Evolutionary conservation across 30 jellyfish, hydroid and myxozoan genomes (phyloP).

Genomic region (Phacellophora camtschatica): DNA sequence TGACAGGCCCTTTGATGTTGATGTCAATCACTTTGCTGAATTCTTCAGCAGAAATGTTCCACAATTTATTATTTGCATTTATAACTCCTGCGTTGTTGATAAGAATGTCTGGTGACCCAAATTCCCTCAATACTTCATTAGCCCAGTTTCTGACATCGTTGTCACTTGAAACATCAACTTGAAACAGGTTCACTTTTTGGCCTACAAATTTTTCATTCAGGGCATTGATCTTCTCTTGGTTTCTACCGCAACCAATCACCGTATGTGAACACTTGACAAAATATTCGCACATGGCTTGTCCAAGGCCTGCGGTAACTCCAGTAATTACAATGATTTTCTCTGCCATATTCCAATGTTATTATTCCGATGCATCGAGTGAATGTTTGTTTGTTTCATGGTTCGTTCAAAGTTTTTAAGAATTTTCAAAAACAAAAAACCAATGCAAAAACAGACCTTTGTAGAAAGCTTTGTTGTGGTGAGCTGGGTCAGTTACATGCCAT

Average conservation of each 20-base stretch:
- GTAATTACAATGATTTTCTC: constrained; percentile 44
- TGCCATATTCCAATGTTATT: not conserved
- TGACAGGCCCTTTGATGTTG: constrained; percentile 66
- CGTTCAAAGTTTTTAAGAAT: too few species aligned
- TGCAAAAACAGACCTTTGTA: too few species aligned
- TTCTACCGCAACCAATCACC: constrained; percentile 86
- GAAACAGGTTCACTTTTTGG: constrained; percentile 5
- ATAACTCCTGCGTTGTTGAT: constrained; percentile 70
- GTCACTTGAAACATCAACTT: constrained; percentile 54
- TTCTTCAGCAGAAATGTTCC: constrained; percentile 62
- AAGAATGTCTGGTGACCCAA: constrained; percentile 68
- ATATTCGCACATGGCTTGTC: constrained; percentile 64
- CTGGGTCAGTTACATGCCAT: too few species aligned
- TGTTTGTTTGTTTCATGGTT: too few species aligned
- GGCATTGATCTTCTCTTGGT: constrained; percentile 11
- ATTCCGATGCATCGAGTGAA: not conserved
- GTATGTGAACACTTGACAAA: constrained; percentile 37
- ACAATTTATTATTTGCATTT: constrained; percentile 22
- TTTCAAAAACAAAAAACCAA: too few species aligned
- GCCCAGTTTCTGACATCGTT: constrained; percentile 62
- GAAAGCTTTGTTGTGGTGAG: too few species aligned
- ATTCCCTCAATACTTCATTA: not conserved
- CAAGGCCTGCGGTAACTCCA: constrained; percentile 81
- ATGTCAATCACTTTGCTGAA: constrained; percentile 74
- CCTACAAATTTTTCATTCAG: constrained; percentile 32